phyloP scores from a whole-genome alignment of 30 jellyfish, hydroid and myxozoan species.

The Sanderia malayensis region DNA sequence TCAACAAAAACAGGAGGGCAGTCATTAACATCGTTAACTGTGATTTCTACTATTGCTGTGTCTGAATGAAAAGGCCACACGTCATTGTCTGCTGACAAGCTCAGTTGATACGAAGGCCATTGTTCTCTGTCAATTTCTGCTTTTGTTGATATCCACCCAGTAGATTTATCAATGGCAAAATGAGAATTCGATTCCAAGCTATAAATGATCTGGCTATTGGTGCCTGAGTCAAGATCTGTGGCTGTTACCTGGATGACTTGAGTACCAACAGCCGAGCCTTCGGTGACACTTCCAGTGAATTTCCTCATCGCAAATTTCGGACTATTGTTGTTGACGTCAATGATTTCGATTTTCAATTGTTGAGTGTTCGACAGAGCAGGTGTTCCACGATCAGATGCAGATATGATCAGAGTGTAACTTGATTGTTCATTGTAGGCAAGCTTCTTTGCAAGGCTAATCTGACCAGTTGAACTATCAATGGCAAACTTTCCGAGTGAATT shows the following conservation, averaged over 20 bases:
- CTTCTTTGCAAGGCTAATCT: constrained; percentile 45
- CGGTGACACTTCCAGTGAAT: constrained; percentile 66
- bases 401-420: constrained; percentile 56
- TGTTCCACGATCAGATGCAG: constrained; percentile 58
- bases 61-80: constrained; percentile 78
- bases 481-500: constrained; percentile 59
- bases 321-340: constrained; percentile 81
- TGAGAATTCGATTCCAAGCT: constrained; percentile 52
- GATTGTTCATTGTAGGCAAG: constrained; percentile 51
- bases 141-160: constrained; percentile 81
- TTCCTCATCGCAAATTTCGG: constrained; percentile 67
- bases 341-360: constrained; percentile 39
- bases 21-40: constrained; percentile 86
- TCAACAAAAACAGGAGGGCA: constrained; percentile 80
- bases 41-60: constrained; percentile 59
- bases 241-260: constrained; percentile 61
- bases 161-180: constrained; percentile 59
- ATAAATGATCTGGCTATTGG: constrained; percentile 50
- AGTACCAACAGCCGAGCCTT: constrained; percentile 66
- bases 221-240: constrained; percentile 74
- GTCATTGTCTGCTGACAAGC: constrained; percentile 64
- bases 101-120: constrained; percentile 58
- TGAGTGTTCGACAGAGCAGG: constrained; percentile 56
- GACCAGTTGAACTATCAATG: constrained; percentile 68
- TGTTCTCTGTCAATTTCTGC: constrained; percentile 72